These are phyloP conservation scores for Sparus aurata DNA, from an alignment of 2,797 vertebrate genomes.

Conservation along the genomic window DNA sequence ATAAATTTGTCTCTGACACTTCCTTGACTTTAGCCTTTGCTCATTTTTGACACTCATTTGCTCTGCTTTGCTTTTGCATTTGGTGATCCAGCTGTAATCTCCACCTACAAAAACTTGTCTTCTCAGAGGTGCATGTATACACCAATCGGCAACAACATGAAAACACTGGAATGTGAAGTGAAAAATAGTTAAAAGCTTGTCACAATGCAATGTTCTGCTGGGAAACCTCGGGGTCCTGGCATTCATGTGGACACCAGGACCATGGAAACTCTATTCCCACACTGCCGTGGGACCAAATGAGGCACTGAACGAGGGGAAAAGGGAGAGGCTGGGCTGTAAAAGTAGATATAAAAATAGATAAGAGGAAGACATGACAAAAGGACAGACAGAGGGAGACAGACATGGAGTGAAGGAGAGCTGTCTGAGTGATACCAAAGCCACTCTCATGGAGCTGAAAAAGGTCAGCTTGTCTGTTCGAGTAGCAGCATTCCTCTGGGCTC, in stretches of 20 bases:
- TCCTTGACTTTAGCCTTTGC: background rate
- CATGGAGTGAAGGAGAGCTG: conserved; percentile 10
- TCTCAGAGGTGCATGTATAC: no score
- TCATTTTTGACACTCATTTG: background rate
- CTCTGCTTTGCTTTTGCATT: background rate
- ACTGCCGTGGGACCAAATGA: conserved; percentile 13
- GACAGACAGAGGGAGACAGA: conserved; percentile 6
- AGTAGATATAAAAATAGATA: conserved; percentile 26
- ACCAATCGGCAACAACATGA: no score
- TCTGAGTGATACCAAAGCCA: conserved; percentile 44
- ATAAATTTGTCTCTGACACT: conserved; percentile 11
- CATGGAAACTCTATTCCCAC: conserved; percentile 2
- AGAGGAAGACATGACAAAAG: conserved; percentile 14
- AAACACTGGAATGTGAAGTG: no score
- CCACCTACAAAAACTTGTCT: background rate
- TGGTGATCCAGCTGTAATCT: background rate
- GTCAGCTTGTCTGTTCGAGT: conserved; percentile 60
- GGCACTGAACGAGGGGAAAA: conserved; percentile 8
- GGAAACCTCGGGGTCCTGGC: no score
- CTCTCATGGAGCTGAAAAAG: conserved; percentile 65
- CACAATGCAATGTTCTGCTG: no score
- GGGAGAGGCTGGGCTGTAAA: conserved; percentile 9
- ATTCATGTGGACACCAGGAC: no score
- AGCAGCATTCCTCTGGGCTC: conserved; percentile 30
- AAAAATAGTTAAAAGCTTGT: no score